Evolutionary conservation across 2,888 invertebrate species (phyloP), one percentile per base, ranked within the genome.

Genomic region (Muscina levida): DNA sequence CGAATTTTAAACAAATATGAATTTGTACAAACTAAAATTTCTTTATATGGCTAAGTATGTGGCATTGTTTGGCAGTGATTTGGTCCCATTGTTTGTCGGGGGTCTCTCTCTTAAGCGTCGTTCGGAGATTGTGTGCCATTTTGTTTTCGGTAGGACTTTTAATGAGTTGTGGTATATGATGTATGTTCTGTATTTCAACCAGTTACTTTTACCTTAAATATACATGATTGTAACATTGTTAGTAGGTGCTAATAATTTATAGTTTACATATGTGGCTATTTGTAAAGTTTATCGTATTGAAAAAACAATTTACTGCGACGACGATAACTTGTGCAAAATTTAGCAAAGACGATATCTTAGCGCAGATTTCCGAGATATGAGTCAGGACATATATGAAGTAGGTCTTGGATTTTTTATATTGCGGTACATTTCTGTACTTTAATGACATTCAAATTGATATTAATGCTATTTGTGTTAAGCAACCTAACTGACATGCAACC

Each of bases 31-130:
- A 62, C 22, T 62, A 53, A 62, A 42, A 42, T 42, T 57, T 57
- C 70, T 70, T 42, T 72, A 72, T 72, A 68, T 71, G 72, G 72
- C 44, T 68, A 77, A 77, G 68, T 72, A 72, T 66, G 17, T 48
- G 66, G 66, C 62, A 70, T 71, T 77, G 77, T 72, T 75, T 57
- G 26, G 56, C 3, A 10, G 56, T 57, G 39, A 42, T 39, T 62
- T 62, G 42, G 19, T 62, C 19, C 42, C 22, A 59, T 59, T 59
- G 59, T 59, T 59, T 15, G 26, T n/a, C 31, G 8, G 37, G 11
- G 17, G 59, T 31, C n/a, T 13, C 56, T 17, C 4, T 13, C 39
- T 59, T 19, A 22, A 37, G 19, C 22, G 13, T 62, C 3, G 10
- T 2, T 26, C 22, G 17, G 37, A 6, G 48, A 19, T 48, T 48